Percentiles rank a stretch among this genome's conserved stretches.
Conservation (phyloP, 2,113 vertebrate genomes). For the Zapus hudsonius region DNA sequence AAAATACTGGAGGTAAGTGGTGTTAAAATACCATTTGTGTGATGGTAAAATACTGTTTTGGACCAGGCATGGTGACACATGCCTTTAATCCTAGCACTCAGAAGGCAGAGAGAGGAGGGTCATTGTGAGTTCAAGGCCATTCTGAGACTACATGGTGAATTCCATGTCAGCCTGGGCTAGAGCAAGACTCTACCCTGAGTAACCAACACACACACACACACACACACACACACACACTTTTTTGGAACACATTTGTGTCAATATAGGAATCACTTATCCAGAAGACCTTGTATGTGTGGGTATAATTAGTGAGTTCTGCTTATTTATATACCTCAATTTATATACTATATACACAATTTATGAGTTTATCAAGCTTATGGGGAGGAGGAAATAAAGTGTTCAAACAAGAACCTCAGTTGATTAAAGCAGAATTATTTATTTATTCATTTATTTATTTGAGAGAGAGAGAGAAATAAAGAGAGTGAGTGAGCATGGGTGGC, state of each 20-base stretch:
- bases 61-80: no score
- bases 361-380: neutral
- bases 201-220: no score
- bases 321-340: neutral
- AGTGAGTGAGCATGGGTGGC: no score
- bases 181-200: no score
- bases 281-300: neutral
- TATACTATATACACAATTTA: neutral
- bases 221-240: no score
- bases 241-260: constrained; percentile 1
- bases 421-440: neutral
- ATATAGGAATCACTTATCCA: neutral
- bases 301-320: neutral
- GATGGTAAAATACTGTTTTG: neutral
- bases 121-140: no score
- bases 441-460: no score
- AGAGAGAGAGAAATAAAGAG: no score
- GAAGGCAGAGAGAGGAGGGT: no score
- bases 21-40: constrained; percentile 43
- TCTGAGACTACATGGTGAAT: no score
- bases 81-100: no score
- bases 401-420: neutral
- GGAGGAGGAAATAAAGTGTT: neutral
- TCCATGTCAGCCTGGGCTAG: no score
- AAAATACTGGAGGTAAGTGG: constrained; percentile 96